These are phyloP conservation scores for Littorina saxatilis DNA, from an alignment of 1,140 invertebrate genomes.

Conservation along the genomic window DNA sequence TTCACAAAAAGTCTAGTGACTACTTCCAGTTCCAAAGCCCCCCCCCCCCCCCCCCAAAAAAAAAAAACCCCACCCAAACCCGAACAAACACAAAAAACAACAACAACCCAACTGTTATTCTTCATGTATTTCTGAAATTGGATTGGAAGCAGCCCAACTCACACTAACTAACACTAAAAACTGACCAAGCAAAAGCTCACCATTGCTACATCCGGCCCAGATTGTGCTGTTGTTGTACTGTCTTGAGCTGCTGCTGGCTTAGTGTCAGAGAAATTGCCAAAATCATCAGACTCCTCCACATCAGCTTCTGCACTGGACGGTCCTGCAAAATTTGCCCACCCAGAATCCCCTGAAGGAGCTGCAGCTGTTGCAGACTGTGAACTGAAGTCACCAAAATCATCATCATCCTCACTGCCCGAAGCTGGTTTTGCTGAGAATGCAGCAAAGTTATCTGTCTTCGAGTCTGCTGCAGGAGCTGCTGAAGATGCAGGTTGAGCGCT, in stretches of 20 bases:
- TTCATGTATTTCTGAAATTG: too few species aligned
- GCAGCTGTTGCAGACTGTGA: neutral
- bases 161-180: too few species aligned
- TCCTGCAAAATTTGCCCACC: constrained; percentile 37
- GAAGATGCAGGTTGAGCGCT: neutral
- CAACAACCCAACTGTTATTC: too few species aligned
- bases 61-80: too few species aligned
- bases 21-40: too few species aligned
- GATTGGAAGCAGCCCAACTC: too few species aligned
- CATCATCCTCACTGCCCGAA: constrained; percentile 40
- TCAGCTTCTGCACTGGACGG: constrained; percentile 43
- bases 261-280: constrained; percentile 55
- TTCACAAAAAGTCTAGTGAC: too few species aligned
- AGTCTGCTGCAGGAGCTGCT: neutral
- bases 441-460: neutral
- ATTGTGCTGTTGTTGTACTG: neutral
- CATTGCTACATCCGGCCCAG: too few species aligned
- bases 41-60: too few species aligned
- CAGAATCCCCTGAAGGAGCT: neutral
- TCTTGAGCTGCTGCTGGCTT: neutral
- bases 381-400: constrained; percentile 45
- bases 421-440: constrained; percentile 2
- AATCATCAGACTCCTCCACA: constrained; percentile 63
- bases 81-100: too few species aligned
- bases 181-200: too few species aligned